These are phyloP conservation scores for Coecobrya sp. DNA, from an alignment of 2,888 invertebrate genomes.

Conservation along the genomic window DNA sequence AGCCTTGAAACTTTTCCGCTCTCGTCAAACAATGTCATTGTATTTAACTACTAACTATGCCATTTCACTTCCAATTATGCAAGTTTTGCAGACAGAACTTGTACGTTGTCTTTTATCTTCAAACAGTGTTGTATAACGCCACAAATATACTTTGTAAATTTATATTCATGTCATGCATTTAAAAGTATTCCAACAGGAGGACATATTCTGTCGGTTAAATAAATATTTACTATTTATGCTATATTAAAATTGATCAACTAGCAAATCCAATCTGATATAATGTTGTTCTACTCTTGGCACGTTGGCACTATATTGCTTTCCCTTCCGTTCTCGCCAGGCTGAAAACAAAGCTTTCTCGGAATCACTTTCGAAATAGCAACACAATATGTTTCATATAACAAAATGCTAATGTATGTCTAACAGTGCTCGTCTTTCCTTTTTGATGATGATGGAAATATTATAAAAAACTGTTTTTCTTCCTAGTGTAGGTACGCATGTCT, in stretches of 20 bases:
- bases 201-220: not conserved
- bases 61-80: constrained; percentile 30
- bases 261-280: constrained; percentile 58
- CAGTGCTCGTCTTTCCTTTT: not conserved
- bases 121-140: not conserved
- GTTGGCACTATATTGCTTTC: not conserved
- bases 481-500: not conserved
- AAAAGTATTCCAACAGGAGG: not conserved
- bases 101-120: not conserved
- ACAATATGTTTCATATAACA: not conserved
- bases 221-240: not conserved
- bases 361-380: constrained; percentile 58
- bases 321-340: not conserved
- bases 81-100: constrained; percentile 1
- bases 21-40: not conserved
- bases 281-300: constrained; percentile 4
- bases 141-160: not conserved
- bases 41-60: constrained; percentile 31
- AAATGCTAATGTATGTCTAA: not conserved
- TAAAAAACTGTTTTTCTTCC: not conserved
- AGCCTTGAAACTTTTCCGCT: constrained; percentile 18
- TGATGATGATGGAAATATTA: not conserved
- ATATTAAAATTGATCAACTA: constrained; percentile 28
- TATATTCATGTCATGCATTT: not conserved
- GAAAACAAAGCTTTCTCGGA: constrained; percentile 12